Percentiles rank a stretch among this genome's conserved stretches.
Evolutionary conservation across 2,797 vertebrate genomes (phyloP).

Genomic region (Urocyon cinereoargenteus): DNA sequence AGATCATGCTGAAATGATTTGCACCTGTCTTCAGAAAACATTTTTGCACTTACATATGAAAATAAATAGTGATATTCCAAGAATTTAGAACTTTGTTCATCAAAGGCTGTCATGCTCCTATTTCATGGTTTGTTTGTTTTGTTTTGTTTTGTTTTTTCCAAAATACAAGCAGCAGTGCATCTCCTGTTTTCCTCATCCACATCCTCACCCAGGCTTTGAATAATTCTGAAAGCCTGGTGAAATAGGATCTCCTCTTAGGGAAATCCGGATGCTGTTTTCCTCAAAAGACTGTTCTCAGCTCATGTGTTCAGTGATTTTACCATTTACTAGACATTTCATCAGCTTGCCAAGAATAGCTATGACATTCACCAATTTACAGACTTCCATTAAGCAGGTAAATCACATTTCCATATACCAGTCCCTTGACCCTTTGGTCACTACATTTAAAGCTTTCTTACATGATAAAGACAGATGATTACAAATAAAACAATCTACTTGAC

Average conservation of each 20-base stretch:
- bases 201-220: slow-evolving; percentile 26
- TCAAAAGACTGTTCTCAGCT: slow-evolving; percentile 45
- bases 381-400: neutral
- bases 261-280: neutral
- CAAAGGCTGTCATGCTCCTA: neutral
- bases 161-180: neutral
- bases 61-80: neutral
- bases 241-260: slow-evolving; percentile 43
- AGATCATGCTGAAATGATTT: slow-evolving; percentile 1
- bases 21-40: neutral
- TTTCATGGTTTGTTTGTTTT: neutral
- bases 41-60: neutral
- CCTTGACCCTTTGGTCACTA: neutral
- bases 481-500: neutral
- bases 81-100: neutral
- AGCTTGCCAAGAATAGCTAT: neutral
- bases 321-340: slow-evolving; percentile 12
- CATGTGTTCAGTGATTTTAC: slow-evolving; percentile 8
- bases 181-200: slow-evolving; percentile 44
- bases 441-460: slow-evolving; percentile 12
- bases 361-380: neutral
- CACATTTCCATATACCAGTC: neutral
- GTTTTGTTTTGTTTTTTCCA: neutral
- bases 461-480: slow-evolving; percentile 7
- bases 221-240: slow-evolving; percentile 32